Conservation (phyloP, 1,140 invertebrate genomes). For the Colletes gigas region DNA sequence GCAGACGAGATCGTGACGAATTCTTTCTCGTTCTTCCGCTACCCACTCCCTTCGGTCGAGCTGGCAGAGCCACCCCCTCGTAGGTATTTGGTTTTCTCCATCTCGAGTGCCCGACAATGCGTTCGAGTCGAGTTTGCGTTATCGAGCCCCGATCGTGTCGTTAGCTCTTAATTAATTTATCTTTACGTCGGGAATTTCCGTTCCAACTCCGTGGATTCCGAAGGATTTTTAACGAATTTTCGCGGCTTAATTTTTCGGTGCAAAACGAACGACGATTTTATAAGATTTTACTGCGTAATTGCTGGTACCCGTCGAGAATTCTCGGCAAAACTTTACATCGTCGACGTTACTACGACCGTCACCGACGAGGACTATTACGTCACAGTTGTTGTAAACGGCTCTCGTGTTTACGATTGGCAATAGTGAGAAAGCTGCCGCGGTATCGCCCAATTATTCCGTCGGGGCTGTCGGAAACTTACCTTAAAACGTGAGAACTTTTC, state of each 20-base stretch:
- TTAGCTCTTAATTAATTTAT: conserved; percentile 45
- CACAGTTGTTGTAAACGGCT: conserved; percentile 60
- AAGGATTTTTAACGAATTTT: too few species aligned
- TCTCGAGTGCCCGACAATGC: conserved; percentile 38
- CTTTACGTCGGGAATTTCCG: too few species aligned
- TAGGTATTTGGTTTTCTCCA: conserved; percentile 53
- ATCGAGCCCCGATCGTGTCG: conserved; percentile 15
- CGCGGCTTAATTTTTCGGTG: too few species aligned
- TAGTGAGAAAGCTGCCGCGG: conserved; percentile 7
- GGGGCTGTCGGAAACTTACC: conserved; percentile 10
- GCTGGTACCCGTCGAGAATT: not conserved
- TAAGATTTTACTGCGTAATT: not conserved
- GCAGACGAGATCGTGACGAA: conserved; percentile 75
- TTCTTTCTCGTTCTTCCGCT: conserved; percentile 66
- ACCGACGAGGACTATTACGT: conserved; percentile 37
- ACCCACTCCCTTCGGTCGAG: conserved; percentile 30
- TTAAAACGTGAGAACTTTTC: conserved; percentile 33
- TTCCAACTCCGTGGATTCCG: too few species aligned
- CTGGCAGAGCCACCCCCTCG: conserved; percentile 34
- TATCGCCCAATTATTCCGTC: conserved; percentile 48
- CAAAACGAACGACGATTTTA: conserved; percentile 4
- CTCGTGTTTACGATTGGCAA: conserved; percentile 50
- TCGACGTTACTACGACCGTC: conserved; percentile 21
- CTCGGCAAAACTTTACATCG: conserved; percentile 36
- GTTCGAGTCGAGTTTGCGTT: conserved; percentile 7